Evolutionary conservation across 2,113 vertebrate genomes (phyloP).

Genomic region (Xiphias gladius): DNA sequence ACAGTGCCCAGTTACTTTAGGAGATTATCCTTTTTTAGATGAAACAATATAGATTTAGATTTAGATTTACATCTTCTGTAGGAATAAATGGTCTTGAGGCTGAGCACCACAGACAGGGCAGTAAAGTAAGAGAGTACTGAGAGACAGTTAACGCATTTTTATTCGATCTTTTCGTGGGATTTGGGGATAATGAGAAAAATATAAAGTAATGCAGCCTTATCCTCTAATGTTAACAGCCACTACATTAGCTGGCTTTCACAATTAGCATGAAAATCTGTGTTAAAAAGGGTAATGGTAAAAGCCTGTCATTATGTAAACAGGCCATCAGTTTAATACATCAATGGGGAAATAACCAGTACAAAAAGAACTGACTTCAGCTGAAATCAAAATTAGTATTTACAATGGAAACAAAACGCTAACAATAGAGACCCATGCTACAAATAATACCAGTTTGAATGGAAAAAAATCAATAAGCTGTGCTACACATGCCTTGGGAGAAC

Average conservation of each 20-base stretch:
- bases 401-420: constrained; percentile 22
- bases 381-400: constrained; percentile 18
- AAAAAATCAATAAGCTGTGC: constrained; percentile 63
- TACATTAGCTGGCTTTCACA: constrained; percentile 17
- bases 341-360: not conserved
- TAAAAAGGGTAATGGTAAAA: constrained; percentile 10
- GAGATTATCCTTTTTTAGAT: not conserved
- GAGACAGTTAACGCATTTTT: not conserved
- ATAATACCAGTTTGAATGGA: constrained; percentile 33
- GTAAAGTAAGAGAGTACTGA: not conserved
- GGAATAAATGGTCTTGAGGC: not conserved
- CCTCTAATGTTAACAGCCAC: constrained; percentile 4
- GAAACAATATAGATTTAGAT: no score
- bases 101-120: not conserved
- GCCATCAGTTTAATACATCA: constrained; percentile 5
- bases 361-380: constrained; percentile 6
- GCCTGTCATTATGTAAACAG: constrained; percentile 11
- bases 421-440: constrained; percentile 45
- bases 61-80: no score
- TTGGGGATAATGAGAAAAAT: not conserved
- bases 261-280: not conserved
- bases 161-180: not conserved
- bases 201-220: constrained; percentile 4
- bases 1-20: not conserved
- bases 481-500: constrained; percentile 49